A percentile compares a stretch with the other conserved stretches of the same genome.
Conservation (phyloP, 1,140 invertebrate genomes). For the Aphidius gifuensis region DNA sequence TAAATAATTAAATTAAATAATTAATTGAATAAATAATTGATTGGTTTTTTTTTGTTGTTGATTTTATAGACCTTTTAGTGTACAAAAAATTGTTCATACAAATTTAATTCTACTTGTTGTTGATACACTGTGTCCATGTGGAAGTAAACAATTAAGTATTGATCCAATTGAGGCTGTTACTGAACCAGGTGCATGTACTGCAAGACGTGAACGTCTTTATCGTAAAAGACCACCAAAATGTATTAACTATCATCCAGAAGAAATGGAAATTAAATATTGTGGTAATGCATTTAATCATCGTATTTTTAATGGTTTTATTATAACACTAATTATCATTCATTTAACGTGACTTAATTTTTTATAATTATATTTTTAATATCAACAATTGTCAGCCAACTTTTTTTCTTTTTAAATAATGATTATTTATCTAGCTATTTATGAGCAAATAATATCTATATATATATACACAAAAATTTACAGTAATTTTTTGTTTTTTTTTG, state of each 20-base stretch:
- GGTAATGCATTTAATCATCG: constrained; percentile 49
- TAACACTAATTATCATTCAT: constrained; percentile 30
- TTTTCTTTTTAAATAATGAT: no score
- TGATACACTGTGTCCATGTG: constrained; percentile 85
- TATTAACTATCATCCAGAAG: constrained; percentile 85
- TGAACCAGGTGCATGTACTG: constrained; percentile 52
- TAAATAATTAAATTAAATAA: constrained; percentile 2
- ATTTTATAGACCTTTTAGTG: constrained; percentile 77
- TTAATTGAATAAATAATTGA: neutral
- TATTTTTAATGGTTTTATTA: constrained; percentile 27
- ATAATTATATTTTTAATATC: neutral
- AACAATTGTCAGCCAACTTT: no score
- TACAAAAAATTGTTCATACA: constrained; percentile 87
- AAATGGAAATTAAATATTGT: constrained; percentile 73
- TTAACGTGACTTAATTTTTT: constrained; percentile 39
- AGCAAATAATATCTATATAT: no score
- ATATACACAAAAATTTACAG: no score
- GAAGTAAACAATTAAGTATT: constrained; percentile 78
- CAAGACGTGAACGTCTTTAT: constrained; percentile 61
- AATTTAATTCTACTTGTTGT: constrained; percentile 87
- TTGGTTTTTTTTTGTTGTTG: constrained; percentile 16
- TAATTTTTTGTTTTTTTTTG: no score
- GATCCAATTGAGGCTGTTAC: constrained; percentile 67
- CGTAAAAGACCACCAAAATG: constrained; percentile 73
- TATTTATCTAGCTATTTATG: no score